Conservation (phyloP, 2,888 invertebrate species). For the Liposcelis brunnea region DNA sequence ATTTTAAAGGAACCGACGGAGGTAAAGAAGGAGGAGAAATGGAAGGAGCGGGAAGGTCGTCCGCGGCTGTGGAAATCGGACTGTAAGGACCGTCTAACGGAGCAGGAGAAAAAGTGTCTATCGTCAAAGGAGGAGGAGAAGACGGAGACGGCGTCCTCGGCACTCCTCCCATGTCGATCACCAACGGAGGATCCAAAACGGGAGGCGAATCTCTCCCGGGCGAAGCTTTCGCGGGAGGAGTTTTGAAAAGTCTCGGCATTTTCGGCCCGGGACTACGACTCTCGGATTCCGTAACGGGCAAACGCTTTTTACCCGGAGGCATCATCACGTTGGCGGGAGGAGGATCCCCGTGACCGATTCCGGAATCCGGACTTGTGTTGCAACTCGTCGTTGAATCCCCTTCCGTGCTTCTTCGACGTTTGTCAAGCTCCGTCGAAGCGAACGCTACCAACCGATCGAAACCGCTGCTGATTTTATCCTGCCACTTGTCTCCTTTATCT, state of each 20-base stretch:
- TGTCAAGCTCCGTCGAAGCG: conserved; percentile 80
- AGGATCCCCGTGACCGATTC: conserved; percentile 56
- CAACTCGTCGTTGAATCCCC: conserved; percentile 42
- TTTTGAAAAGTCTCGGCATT: conserved; percentile 24
- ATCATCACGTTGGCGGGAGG: conserved; percentile 31
- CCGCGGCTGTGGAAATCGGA: conserved; percentile 19
- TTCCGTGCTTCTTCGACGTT: conserved; percentile 67
- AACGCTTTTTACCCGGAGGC: conserved; percentile 19
- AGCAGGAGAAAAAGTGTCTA: conserved; percentile 18
- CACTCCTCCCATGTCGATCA: conserved; percentile 30
- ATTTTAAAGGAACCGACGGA: conserved; percentile 35
- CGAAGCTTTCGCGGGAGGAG: conserved; percentile 28
- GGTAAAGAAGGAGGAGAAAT: conserved; percentile 29
- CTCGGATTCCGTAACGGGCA: conserved; percentile 12
- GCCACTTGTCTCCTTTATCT: conserved; percentile 72
- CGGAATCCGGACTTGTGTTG: conserved; percentile 76
- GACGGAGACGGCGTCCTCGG: conserved; percentile 39
- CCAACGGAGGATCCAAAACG: conserved; percentile 23
- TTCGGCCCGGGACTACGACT: conserved; percentile 3
- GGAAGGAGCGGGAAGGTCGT: conserved; percentile 26
- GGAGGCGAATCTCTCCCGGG: conserved; percentile 34
- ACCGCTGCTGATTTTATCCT: conserved; percentile 79
- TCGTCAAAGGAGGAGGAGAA: conserved; percentile 20
- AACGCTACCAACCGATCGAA: conserved; percentile 88
- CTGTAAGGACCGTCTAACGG: conserved; percentile 22